Base-by-base conservation (phyloP, 2,888 invertebrate species). In the Dryococelus australis region DNA sequence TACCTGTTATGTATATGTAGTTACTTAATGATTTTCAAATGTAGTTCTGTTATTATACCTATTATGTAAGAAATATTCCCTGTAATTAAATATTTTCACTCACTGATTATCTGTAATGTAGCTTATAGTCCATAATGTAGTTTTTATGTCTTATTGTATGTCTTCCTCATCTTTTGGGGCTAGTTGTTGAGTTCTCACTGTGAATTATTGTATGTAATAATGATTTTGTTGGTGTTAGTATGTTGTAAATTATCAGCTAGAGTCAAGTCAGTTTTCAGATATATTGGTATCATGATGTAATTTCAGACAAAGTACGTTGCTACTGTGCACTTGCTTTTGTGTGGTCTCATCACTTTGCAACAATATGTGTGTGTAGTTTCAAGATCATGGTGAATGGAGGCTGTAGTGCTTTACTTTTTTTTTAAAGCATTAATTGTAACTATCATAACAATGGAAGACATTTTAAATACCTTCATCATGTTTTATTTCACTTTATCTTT, bases 11-110 rank as follows among this genome's bases (percentile, higher is more conserved):
- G 85, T 88, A 26, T 87, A 24, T 88, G 88, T 89, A 88, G 88
- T 87, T 88, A 88, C 87, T 87, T 89, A 87, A 87, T 89, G 84
- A 88, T 89, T 87, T 89, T 84, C 88, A 87, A 88, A 84, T 89
- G 88, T 88, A 88, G 86, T 88, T 89, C 87, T 87, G 88, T 88
- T 89, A 88, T 87, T 86, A 86, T 88, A 87, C 87, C 87, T 87
- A 83, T 83, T 87, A 84, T 43, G 79, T 89, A 88, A 88, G 86
- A 88, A 88, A 88, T 88, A 86, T 85, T 84, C 87, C 88, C 87
- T 53, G 85, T 85, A 87, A 78, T 84, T 51, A 43, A 65, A 65
- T 65, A 65, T 86, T 87, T 88, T 87, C 85, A 86, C 87, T 87
- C 79, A 87, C 65, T 83, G 85, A 88, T 88, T 85, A 86, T 88